These are phyloP conservation scores for Exephanes ischioxanthus DNA, from an alignment of 2,888 invertebrate species.

Conservation along the genomic window DNA sequence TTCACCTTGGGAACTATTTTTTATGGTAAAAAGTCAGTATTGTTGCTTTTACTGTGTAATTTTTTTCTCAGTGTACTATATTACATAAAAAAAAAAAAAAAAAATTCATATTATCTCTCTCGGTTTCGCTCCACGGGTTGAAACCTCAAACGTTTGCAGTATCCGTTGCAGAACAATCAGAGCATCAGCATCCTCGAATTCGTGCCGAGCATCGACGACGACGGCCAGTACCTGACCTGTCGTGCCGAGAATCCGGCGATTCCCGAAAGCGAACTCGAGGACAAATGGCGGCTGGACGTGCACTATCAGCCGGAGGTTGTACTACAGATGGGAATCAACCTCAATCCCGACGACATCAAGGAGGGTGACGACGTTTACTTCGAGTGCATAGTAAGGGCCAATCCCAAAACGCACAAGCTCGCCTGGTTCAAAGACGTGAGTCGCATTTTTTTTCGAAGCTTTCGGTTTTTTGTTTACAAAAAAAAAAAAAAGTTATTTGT, in stretches of 20 bases:
- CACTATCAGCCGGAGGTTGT: conserved; percentile 95
- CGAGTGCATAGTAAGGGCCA: conserved; percentile 93
- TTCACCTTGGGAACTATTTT: too few species aligned
- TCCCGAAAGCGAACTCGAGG: conserved; percentile 93
- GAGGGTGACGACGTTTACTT: conserved; percentile 96
- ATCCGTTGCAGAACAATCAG: conserved; percentile 91
- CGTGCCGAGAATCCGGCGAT: conserved; percentile 95
- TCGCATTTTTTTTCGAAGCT: conserved; percentile 75
- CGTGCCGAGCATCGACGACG: conserved; percentile 94
- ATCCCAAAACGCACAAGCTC: conserved; percentile 93
- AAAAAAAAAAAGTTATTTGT: not conserved
- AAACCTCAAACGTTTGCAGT: conserved; percentile 86
- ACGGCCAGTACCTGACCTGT: conserved; percentile 95
- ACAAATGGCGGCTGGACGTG: conserved; percentile 94
- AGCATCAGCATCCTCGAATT: conserved; percentile 94
- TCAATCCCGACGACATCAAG: conserved; percentile 95
- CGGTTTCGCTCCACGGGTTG: conserved; percentile 33
- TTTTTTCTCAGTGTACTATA: too few species aligned
- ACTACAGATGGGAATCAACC: conserved; percentile 93
- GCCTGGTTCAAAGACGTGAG: conserved; percentile 96
- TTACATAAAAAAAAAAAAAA: too few species aligned
- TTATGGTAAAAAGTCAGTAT: too few species aligned
- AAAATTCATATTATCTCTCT: conserved; percentile 38
- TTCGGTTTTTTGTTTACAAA: conserved; percentile 1
- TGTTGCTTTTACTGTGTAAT: too few species aligned